Percentiles rank a stretch among this genome's conserved stretches.
phyloP scores from a whole-genome alignment of 1,140 invertebrate genomes.

The Bombus waltoni region DNA sequence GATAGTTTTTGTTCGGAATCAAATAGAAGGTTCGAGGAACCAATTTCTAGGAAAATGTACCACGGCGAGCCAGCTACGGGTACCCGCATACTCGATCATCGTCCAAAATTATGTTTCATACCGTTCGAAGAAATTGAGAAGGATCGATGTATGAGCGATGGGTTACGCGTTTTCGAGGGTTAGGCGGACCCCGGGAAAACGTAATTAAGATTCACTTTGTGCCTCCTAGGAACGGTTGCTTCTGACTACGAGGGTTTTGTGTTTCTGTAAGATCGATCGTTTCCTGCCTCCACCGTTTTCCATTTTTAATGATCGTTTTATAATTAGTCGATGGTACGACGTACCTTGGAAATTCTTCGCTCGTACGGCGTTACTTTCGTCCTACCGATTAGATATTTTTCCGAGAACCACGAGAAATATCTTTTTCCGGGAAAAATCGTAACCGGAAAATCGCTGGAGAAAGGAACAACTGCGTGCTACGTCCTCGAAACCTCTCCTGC shows the following conservation, averaged over 20 bases:
- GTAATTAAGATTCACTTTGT: constrained; percentile 49
- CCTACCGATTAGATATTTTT: neutral
- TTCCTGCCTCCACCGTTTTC: constrained; percentile 3
- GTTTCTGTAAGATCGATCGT: neutral
- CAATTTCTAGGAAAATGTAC: constrained; percentile 47
- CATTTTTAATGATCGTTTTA: neutral
- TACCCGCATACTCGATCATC: constrained; percentile 47
- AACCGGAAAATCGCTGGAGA: no score
- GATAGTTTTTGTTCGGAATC: neutral
- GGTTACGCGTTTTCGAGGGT: neutral
- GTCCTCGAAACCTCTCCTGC: neutral
- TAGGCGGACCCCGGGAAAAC: constrained; percentile 13
- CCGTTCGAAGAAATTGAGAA: constrained; percentile 42
- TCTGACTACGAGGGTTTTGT: neutral
- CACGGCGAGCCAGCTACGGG: constrained; percentile 46
- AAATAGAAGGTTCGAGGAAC: neutral
- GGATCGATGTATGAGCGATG: constrained; percentile 3
- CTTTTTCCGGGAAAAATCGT: no score
- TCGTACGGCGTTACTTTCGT: neutral
- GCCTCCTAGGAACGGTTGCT: neutral
- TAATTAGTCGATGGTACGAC: neutral
- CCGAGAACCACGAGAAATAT: neutral
- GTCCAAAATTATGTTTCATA: constrained; percentile 29
- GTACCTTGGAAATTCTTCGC: neutral
- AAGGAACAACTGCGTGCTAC: neutral